These are phyloP conservation scores for Yponomeuta cagnagella DNA, from an alignment of 2,888 invertebrate genomes.

Conservation along the genomic window DNA sequence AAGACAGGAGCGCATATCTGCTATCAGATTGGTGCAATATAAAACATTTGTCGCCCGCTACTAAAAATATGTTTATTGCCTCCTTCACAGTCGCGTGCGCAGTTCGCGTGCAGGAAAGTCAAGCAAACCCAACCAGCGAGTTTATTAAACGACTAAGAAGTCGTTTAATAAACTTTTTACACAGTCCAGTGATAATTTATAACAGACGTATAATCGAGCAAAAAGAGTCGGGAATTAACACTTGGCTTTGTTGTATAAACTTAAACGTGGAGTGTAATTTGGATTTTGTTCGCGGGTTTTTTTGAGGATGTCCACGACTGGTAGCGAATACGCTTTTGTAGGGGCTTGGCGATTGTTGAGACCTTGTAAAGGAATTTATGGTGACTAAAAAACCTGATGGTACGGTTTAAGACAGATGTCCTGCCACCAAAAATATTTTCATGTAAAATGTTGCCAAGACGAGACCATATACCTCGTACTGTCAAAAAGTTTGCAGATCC, in stretches of 20 bases:
- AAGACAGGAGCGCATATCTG: too few species aligned
- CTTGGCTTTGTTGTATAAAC: background rate
- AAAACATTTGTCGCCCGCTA: background rate
- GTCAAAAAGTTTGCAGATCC: too few species aligned
- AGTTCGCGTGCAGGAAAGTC: background rate
- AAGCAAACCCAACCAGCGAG: background rate
- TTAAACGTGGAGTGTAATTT: background rate
- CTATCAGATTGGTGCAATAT: too few species aligned
- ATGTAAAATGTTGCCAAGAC: too few species aligned
- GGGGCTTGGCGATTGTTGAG: too few species aligned
- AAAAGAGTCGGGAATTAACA: background rate
- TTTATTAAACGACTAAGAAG: background rate
- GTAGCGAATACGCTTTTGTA: too few species aligned
- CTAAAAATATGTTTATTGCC: background rate
- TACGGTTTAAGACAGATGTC: too few species aligned
- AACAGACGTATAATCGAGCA: background rate
- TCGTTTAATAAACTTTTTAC: background rate
- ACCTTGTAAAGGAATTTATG: too few species aligned
- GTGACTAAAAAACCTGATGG: too few species aligned
- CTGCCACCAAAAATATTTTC: too few species aligned
- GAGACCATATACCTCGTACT: too few species aligned
- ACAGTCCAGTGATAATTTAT: background rate
- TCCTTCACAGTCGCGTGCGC: background rate
- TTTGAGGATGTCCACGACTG: background rate
- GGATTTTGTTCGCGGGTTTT: background rate